A percentile compares a stretch with the other conserved stretches of the same genome.
These are phyloP conservation scores for Luperina nickerlii DNA, from an alignment of 2,888 invertebrate species.

Conservation along the genomic window DNA sequence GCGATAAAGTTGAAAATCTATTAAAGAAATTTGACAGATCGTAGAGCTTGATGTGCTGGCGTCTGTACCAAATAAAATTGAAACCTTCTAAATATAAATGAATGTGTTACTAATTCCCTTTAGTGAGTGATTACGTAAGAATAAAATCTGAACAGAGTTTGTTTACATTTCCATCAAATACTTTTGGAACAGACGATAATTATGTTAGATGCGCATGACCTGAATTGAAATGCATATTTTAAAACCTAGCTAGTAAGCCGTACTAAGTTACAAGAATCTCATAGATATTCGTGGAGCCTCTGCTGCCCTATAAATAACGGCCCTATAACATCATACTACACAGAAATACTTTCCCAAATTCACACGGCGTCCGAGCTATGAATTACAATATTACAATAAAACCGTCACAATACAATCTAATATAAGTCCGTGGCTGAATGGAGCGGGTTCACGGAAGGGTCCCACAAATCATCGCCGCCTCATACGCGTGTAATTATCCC, in stretches of 20 bases:
- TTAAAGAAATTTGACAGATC: no score
- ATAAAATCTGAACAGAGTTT: no score
- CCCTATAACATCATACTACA: neutral
- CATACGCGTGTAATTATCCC: constrained; percentile 80
- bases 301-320: neutral
- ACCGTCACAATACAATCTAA: constrained; percentile 57
- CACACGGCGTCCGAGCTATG: constrained; percentile 57
- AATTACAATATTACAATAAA: constrained; percentile 61
- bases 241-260: neutral
- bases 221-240: neutral
- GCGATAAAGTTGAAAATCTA: no score
- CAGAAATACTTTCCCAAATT: constrained; percentile 41
- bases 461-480: constrained; percentile 78
- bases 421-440: constrained; percentile 65
- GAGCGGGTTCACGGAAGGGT: constrained; percentile 73
- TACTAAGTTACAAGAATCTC: no score
- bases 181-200: no score
- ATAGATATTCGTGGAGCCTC: no score
- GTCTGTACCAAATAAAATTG: no score
- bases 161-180: no score
- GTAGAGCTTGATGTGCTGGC: no score
- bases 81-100: no score
- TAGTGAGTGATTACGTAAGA: no score
- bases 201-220: neutral
- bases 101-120: no score